phyloP scores from a whole-genome alignment of 2,888 invertebrate genomes.

The Xestia rhomboidea region DNA sequence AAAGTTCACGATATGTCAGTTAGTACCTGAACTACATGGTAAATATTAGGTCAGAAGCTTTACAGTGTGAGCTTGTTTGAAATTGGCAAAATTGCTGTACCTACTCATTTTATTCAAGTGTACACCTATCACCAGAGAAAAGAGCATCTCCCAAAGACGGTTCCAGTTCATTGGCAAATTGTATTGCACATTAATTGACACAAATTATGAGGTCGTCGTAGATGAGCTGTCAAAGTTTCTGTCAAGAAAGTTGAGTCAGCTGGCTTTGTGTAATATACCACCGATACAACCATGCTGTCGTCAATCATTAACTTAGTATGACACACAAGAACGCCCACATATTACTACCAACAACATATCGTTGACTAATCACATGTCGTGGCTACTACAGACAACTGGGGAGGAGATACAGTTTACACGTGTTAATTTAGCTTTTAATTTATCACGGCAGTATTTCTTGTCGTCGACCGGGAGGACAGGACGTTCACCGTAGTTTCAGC shows the following conservation, averaged over 20 bases:
- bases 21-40: not conserved
- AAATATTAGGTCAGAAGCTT: too few relatives aligned
- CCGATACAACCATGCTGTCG: not conserved
- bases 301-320: slow-evolving; percentile 13
- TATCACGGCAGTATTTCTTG: not conserved
- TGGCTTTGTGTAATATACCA: not conserved
- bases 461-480: not conserved
- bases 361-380: not conserved
- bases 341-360: slow-evolving; percentile 10
- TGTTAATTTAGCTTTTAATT: slow-evolving; percentile 12
- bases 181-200: not conserved
- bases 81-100: not conserved
- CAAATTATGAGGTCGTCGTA: not conserved
- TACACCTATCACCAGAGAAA: not conserved
- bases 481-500: not conserved
- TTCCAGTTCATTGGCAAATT: not conserved
- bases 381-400: not conserved
- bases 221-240: not conserved
- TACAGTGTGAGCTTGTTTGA: not conserved
- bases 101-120: too few relatives aligned
- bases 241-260: not conserved
- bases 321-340: slow-evolving; percentile 33
- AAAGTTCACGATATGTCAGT: not conserved
- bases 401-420: slow-evolving; percentile 1
- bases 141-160: not conserved